Conservation (phyloP, 2,888 invertebrate genomes). For the Melipona bicolor region DNA sequence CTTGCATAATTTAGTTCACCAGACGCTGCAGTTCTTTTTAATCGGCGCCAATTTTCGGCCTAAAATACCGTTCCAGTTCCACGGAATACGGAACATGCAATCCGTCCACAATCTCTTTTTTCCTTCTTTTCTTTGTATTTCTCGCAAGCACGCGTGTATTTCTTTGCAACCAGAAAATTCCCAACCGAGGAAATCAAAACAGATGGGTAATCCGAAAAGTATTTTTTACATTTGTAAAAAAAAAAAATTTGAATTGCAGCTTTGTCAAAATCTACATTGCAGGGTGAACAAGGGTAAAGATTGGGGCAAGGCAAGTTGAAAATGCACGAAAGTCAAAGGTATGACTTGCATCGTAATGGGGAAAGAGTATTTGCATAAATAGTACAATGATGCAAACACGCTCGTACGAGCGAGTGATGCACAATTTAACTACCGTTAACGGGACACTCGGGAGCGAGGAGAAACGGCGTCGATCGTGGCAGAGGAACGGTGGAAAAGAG, state of each 20-base stretch:
- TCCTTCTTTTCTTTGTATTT: background rate
- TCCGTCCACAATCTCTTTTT: background rate
- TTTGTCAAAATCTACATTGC: background rate
- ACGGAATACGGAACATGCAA: conserved; percentile 23
- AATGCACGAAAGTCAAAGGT: background rate
- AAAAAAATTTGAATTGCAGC: background rate
- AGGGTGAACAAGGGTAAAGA: background rate
- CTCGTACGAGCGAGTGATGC: conserved; percentile 31
- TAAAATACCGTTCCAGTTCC: conserved; percentile 65
- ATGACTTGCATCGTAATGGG: background rate
- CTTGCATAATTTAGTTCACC: conserved; percentile 75
- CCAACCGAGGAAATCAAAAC: background rate
- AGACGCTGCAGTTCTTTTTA: conserved; percentile 67
- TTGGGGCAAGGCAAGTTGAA: background rate
- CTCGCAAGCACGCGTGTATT: background rate
- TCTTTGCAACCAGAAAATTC: background rate
- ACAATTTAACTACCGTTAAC: conserved; percentile 58
- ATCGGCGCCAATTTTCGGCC: conserved; percentile 59
- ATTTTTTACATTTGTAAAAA: background rate
- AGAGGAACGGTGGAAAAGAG: background rate
- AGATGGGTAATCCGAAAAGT: background rate
- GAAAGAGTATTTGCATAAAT: conserved; percentile 30
- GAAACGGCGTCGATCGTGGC: conserved; percentile 21
- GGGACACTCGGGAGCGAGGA: conserved; percentile 1
- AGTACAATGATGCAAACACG: conserved; percentile 34